Evolutionary conservation across 2,888 invertebrate genomes (phyloP).

Genomic region (Nebria brevicollis): DNA sequence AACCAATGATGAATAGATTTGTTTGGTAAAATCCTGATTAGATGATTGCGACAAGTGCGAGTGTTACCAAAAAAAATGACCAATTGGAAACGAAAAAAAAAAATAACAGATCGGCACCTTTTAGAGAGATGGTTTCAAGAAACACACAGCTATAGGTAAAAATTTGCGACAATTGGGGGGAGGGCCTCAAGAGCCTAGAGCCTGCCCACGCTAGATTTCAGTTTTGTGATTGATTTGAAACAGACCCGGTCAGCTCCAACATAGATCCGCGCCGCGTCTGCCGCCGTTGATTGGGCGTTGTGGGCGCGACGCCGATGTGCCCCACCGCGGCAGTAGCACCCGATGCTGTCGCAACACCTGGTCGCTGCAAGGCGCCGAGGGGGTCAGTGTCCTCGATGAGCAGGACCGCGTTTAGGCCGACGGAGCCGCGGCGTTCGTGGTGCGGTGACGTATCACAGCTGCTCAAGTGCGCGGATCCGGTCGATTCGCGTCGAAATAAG

Average conservation of each 20-base stretch:
- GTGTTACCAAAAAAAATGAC: neutral
- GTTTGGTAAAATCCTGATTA: no score
- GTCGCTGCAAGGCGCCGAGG: slow-evolving; percentile 57
- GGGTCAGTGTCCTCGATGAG: slow-evolving; percentile 68
- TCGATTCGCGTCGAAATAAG: slow-evolving; percentile 85
- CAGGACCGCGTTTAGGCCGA: slow-evolving; percentile 63
- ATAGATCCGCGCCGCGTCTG: slow-evolving; percentile 82
- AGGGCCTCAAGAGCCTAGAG: neutral
- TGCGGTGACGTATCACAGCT: slow-evolving; percentile 62
- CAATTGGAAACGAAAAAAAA: neutral
- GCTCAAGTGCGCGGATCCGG: slow-evolving; percentile 73
- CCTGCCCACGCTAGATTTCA: neutral
- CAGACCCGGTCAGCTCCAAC: slow-evolving; percentile 83
- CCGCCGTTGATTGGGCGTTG: slow-evolving; percentile 71
- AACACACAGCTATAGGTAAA: neutral
- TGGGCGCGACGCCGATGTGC: slow-evolving; percentile 60
- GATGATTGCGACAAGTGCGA: no score
- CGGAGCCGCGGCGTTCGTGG: slow-evolving; percentile 57
- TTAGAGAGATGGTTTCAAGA: neutral
- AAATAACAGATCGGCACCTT: neutral
- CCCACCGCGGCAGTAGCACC: slow-evolving; percentile 62
- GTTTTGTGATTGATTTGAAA: slow-evolving; percentile 52
- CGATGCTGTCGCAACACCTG: slow-evolving; percentile 58
- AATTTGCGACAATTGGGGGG: neutral
- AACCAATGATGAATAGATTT: no score